Base-by-base conservation (phyloP, 2,113 vertebrate genomes). In the Antennarius striatus region DNA sequence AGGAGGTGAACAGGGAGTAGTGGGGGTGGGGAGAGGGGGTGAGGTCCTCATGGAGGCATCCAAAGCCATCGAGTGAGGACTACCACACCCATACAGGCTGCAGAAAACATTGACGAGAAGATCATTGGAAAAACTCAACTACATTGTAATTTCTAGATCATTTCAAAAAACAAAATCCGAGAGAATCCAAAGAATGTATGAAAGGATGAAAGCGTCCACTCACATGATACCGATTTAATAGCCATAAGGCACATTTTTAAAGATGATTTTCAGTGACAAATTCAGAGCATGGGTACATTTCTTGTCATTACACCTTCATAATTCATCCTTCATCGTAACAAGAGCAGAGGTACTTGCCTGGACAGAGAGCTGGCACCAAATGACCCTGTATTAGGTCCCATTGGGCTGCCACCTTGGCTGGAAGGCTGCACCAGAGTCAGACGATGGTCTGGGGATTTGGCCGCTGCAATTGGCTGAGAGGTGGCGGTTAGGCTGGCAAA, bases 401-500 rank as follows among this genome's bases (percentile, higher is more conserved):
- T 94, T 16, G 98, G 96, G 78, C 96, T 98, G 43, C 92, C 93
- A 53, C 94, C 95, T 49, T 95, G 94, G 66, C 92, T 95, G 66
- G 95, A 94, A 75, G 94, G 93, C 28, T 95, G 89, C 52, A 93
- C 93, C 42, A 97, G 88, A 2, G 92, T 88, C 67, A 98, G 91
- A 53, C 87, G 96, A 79, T 94, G 93, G 80, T 99, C 95, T 0
- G 95, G 94, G 46, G 96, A 95, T 82, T 95, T 95, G 87, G 96
- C 96, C 80, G 96, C 90, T 1, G 95, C 90, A 14, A 99, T 98
- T 66, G 97, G 97, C 75, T 96, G 95, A 1, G 97, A 98, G 0
- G 98, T 98, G 72, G 97, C 96, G 1, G 97, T 98, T 92, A 99
- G 91, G 82, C 98, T 99, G 86, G 96, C 95, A 54, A 99, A 99